These are phyloP conservation scores for Anolis sagrei DNA, from an alignment of 2,113 vertebrate species.

Conservation along the genomic window DNA sequence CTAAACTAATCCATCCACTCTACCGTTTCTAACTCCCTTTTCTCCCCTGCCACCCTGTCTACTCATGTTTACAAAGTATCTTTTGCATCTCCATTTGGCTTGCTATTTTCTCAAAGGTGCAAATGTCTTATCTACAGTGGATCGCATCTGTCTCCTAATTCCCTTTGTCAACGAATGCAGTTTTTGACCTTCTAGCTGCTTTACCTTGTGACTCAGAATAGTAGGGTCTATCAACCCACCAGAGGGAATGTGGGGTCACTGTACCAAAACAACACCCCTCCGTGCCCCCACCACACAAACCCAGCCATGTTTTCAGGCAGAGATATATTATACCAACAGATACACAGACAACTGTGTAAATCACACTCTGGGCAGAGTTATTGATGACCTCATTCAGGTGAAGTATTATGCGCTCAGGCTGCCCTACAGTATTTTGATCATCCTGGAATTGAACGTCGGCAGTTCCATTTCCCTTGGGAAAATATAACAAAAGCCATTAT, in stretches of 20 bases:
- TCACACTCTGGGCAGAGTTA: slow-evolving; percentile 60
- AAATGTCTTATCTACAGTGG: slow-evolving; percentile 47
- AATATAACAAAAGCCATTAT: slow-evolving; percentile 59
- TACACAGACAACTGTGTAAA: slow-evolving; percentile 66
- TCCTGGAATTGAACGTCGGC: slow-evolving; percentile 64
- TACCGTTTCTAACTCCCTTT: slow-evolving; percentile 47
- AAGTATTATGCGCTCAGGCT: slow-evolving; percentile 60
- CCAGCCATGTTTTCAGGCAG: slow-evolving; percentile 61
- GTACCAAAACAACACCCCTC: slow-evolving; percentile 42
- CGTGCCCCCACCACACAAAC: slow-evolving; percentile 8
- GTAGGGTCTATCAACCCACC: slow-evolving; percentile 36
- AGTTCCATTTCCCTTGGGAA: slow-evolving; percentile 51
- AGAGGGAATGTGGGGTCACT: slow-evolving; percentile 53
- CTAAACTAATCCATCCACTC: slow-evolving; percentile 52
- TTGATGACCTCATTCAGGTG: slow-evolving; percentile 64
- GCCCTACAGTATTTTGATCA: slow-evolving; percentile 59
- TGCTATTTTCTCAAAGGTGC: slow-evolving; percentile 36
- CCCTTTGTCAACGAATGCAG: slow-evolving; percentile 53
- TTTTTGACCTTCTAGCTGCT: slow-evolving; percentile 65
- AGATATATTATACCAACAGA: slow-evolving; percentile 65
- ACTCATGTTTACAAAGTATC: not conserved
- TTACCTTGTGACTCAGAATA: slow-evolving; percentile 54
- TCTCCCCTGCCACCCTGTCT: not conserved
- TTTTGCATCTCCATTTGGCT: slow-evolving; percentile 64
- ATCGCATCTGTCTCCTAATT: slow-evolving; percentile 41